Percentiles rank a stretch among this genome's conserved stretches.
Conservation (phyloP, 2,113 vertebrate species). For the Panthera leo region DNA sequence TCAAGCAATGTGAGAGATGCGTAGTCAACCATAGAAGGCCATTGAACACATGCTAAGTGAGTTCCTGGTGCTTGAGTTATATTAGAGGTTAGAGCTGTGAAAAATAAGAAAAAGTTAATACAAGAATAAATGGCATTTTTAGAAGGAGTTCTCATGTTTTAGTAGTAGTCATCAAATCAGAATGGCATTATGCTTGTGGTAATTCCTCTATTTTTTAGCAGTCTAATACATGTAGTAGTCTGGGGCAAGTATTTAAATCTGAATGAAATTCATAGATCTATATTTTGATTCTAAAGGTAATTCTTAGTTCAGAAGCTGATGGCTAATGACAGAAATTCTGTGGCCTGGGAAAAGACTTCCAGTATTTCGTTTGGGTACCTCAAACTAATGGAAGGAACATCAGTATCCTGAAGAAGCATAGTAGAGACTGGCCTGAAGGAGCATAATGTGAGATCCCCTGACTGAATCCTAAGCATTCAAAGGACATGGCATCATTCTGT, state of each 20-base stretch:
- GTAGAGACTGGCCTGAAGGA: neutral
- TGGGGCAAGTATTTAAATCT: neutral
- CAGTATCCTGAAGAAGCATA: neutral
- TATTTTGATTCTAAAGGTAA: slow-evolving; percentile 27
- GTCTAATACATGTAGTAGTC: neutral
- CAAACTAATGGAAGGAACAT: neutral
- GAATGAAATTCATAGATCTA: neutral
- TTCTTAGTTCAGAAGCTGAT: neutral
- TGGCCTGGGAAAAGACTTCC: neutral
- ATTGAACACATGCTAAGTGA: neutral
- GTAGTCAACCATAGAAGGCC: neutral
- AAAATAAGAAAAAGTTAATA: neutral
- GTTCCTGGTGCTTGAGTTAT: neutral
- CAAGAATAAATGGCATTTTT: neutral
- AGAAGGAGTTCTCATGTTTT: neutral
- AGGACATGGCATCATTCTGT: neutral
- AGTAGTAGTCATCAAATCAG: neutral
- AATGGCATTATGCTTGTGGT: neutral
- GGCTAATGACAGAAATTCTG: neutral
- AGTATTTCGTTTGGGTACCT: neutral
- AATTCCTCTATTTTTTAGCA: neutral
- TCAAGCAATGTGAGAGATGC: neutral
- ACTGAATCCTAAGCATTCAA: neutral
- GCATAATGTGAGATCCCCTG: neutral
- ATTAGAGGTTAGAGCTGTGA: neutral